Percentiles rank a stretch among this genome's conserved stretches.
Evolutionary conservation across 2,888 invertebrate species (phyloP).

Genomic region (Diachrysia chrysitis): DNA sequence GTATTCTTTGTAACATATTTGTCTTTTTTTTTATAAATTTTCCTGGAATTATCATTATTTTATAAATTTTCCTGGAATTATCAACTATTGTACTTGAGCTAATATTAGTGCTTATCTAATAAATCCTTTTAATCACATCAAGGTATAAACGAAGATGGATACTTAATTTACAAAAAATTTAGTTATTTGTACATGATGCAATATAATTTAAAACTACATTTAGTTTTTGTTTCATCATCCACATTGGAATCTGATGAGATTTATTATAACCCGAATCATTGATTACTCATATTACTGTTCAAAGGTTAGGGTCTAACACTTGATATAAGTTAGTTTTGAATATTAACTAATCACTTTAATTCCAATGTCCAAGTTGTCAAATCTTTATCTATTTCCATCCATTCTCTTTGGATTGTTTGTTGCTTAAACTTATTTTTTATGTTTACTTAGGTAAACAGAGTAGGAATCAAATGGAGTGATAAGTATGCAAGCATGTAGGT

Average conservation of each 20-base stretch:
- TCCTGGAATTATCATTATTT: not conserved
- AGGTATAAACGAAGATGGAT: not conserved
- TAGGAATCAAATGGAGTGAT: constrained; percentile 1
- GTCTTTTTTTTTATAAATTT: not conserved
- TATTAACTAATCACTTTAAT: not conserved
- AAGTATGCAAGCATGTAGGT: not conserved
- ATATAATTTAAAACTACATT: not conserved
- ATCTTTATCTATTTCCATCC: not conserved
- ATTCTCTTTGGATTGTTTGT: constrained; percentile 35
- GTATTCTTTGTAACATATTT: not conserved
- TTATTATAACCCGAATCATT: not conserved
- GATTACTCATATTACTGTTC: not conserved
- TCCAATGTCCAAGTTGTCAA: not conserved
- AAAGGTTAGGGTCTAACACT: not conserved
- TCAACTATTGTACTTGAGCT: not conserved
- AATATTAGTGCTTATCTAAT: not conserved
- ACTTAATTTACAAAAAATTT: not conserved
- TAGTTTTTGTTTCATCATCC: not conserved
- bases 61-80: not conserved
- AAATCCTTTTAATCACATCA: not conserved
- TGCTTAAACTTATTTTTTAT: constrained; percentile 9
- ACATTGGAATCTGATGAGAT: not conserved
- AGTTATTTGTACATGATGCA: not conserved
- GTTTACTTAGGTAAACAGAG: not conserved
- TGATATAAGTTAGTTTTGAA: not conserved